These are phyloP conservation scores for Trachops cirrhosus DNA, from an alignment of 2,797 vertebrate species.

Conservation along the genomic window DNA sequence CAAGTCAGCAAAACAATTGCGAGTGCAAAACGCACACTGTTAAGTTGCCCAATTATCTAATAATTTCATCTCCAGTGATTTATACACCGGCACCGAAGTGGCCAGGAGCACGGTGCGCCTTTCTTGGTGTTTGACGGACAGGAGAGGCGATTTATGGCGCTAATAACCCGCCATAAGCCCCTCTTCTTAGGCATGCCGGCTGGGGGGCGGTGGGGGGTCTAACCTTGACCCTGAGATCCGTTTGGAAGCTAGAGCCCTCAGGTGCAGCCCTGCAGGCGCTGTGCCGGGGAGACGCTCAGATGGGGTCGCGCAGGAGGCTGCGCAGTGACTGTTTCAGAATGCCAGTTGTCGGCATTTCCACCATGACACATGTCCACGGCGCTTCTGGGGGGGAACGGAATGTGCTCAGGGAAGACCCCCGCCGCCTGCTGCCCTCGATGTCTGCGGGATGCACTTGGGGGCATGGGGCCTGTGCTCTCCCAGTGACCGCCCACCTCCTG, in stretches of 20 bases:
- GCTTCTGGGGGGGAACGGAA: not conserved
- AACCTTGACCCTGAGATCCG: conserved; percentile 78
- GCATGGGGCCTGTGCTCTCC: not conserved
- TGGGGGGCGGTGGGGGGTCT: not conserved
- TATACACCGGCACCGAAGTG: conserved; percentile 81
- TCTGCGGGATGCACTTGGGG: too few species aligned
- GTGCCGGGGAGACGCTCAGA: conserved; percentile 53
- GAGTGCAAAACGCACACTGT: conserved; percentile 85
- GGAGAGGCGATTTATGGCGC: conserved; percentile 78
- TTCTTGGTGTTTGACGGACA: conserved; percentile 83
- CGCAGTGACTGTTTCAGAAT: not conserved
- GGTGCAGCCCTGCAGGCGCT: conserved; percentile 67
- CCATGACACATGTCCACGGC: not conserved
- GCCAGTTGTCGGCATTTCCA: not conserved
- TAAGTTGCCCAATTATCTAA: conserved; percentile 88
- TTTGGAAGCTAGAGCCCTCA: conserved; percentile 73
- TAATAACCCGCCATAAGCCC: conserved; percentile 80
- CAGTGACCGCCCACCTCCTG: not conserved
- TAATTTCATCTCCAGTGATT: conserved; percentile 87
- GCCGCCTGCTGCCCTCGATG: fast-evolving
- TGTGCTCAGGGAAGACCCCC: not conserved
- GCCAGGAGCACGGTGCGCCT: conserved; percentile 77
- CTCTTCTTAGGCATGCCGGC: conserved; percentile 76
- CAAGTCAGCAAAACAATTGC: conserved; percentile 88
- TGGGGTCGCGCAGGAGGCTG: not conserved